These are phyloP conservation scores for Odocoileus virginianus DNA, from an alignment of 2,113 vertebrate genomes.

Conservation along the genomic window DNA sequence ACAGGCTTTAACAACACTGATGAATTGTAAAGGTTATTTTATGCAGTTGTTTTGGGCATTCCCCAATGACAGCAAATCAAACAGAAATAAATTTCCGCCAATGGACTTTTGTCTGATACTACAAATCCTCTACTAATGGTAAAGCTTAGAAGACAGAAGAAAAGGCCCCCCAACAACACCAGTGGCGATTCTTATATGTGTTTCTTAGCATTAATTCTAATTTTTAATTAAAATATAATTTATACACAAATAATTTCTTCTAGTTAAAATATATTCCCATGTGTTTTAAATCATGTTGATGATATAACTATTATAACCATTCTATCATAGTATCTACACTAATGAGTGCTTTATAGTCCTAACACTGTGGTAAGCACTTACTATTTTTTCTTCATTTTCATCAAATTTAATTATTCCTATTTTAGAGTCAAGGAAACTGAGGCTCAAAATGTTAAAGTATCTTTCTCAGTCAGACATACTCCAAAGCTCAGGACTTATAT, in stretches of 20 bases:
- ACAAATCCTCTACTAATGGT: not conserved
- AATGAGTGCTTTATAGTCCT: not conserved
- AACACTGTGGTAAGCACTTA: not conserved
- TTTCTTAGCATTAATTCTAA: not conserved
- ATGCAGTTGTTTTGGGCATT: not conserved
- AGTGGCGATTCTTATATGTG: not conserved
- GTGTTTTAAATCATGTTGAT: not conserved
- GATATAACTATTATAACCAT: not conserved
- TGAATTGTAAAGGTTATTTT: not conserved
- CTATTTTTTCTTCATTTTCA: conserved; percentile 21
- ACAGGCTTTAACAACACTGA: not conserved
- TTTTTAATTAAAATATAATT: conserved; percentile 11
- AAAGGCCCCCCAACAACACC: not conserved
- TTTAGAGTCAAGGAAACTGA: conserved; percentile 18
- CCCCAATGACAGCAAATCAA: not conserved
- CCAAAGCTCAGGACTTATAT: not conserved
- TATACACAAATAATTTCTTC: not conserved
- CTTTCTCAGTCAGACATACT: not conserved
- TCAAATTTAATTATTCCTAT: not conserved
- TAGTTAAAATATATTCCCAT: not conserved
- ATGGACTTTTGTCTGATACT: conserved; percentile 3
- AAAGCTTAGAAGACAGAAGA: not conserved
- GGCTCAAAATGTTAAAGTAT: not conserved
- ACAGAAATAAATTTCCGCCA: not conserved
- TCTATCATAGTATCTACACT: not conserved